These are phyloP conservation scores for Neocrepidodera transversa DNA, from an alignment of 2,888 invertebrate species.

Conservation along the genomic window DNA sequence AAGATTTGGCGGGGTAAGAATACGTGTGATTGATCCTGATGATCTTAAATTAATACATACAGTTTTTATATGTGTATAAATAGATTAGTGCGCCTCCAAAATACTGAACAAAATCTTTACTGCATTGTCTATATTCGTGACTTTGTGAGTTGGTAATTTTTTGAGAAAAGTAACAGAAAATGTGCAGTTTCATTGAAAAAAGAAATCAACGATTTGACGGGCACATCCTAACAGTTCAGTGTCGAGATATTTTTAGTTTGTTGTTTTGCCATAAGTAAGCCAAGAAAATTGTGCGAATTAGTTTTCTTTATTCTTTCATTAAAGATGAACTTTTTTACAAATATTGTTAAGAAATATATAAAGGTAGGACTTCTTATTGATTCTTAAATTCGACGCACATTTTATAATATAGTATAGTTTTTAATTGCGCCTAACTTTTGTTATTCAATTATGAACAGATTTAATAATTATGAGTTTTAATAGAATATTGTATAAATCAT, in stretches of 20 bases:
- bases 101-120: conserved; percentile 33
- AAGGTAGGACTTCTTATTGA: conserved; percentile 29
- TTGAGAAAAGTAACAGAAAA: conserved; percentile 4
- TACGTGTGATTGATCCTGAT: conserved; percentile 34
- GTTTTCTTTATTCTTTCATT: conserved; percentile 23
- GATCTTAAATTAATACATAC: conserved; percentile 37
- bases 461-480: neutral
- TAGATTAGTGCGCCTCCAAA: conserved; percentile 37
- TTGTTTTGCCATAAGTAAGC: conserved; percentile 38
- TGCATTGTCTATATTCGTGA: conserved; percentile 18
- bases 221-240: conserved; percentile 24
- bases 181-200: conserved; percentile 20
- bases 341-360: conserved; percentile 38
- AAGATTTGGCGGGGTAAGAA: conserved; percentile 32
- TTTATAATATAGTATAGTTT: no score
- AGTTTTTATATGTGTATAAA: conserved; percentile 39
- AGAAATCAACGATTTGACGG: conserved; percentile 6
- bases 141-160: neutral
- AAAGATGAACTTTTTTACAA: conserved; percentile 39
- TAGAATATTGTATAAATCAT: neutral
- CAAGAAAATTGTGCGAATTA: conserved; percentile 35
- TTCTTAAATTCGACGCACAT: neutral
- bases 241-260: conserved; percentile 36
- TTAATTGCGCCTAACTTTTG: no score
- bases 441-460: neutral